Evolutionary conservation across 2,797 vertebrate genomes (phyloP), one percentile per base, ranked within the genome.

Genomic region (Prunella strophiata): DNA sequence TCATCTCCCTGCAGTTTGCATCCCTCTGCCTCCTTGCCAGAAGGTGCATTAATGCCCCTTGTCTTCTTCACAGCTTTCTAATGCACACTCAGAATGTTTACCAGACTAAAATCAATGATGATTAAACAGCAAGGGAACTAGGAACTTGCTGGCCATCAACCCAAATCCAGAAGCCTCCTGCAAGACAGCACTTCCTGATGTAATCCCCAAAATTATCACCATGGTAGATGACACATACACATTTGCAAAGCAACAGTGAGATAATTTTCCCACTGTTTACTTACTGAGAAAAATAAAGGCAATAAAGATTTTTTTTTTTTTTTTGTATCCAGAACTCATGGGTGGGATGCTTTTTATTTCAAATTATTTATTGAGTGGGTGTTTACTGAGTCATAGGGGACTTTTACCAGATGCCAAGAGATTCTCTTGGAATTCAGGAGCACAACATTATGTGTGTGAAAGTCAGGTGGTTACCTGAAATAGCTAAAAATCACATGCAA

Each of bases 361-460:
- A 91, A 25, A 82, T 94, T 91, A 77, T 91, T 96, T 96, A 82
- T 5, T 58, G 47, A 86, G 80, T 88, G 83, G 71, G 89, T 34
- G 74, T 23, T 71, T 34, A 77, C 38, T 93, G 93, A 95, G 38
- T 94, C 89, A 94, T 4, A 65, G 7, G 67, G 36, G 86, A 85
- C 61, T 89, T 91, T 7, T 55, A 54, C 81, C 57, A 84, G 78
- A 89, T 48, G 42, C 77, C 77, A 80, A 90, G 77, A 89, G 36
- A 93, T 48, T 85, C 67, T 87, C 57, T 74, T 89, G 71, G 83
- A 90, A 95, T 59, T 82, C 85, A 87, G 67, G 20, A 94, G 45
- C 21, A 74, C 55, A 78, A 20, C 38, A 80, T 77, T 79, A 87
- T 18, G n/a, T 30, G 20, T 8, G 7, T 72, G 72, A 23, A 94